Evolutionary conservation across 2,888 invertebrate genomes (phyloP).

Genomic region (Stenodema calcarata): DNA sequence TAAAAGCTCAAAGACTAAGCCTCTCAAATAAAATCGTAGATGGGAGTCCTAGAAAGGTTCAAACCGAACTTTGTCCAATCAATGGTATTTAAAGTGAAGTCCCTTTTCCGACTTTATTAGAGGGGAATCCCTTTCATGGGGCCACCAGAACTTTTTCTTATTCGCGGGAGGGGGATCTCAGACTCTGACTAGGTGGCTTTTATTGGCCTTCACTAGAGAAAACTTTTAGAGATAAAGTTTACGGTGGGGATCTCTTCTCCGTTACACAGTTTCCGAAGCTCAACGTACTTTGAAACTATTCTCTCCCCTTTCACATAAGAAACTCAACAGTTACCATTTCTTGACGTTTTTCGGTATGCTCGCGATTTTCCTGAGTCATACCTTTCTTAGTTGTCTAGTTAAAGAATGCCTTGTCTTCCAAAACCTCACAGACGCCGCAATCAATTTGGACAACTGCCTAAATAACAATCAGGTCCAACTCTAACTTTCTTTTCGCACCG

Average conservation of each 20-base stretch:
- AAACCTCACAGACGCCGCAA: neutral
- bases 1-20: slow-evolving; percentile 24
- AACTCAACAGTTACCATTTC: neutral
- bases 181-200: slow-evolving; percentile 42
- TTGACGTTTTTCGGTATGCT: neutral
- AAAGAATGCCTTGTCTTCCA: neutral
- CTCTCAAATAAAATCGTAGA: slow-evolving; percentile 12
- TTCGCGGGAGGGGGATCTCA: slow-evolving; percentile 15
- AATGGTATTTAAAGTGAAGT: slow-evolving; percentile 41
- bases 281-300: neutral
- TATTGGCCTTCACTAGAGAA: slow-evolving; percentile 31
- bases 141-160: slow-evolving; percentile 35
- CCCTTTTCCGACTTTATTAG: slow-evolving; percentile 36
- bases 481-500: neutral
- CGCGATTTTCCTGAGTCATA: neutral
- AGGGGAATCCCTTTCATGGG: slow-evolving; percentile 33
- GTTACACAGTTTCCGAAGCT: slow-evolving; percentile 12
- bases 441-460: neutral
- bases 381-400: neutral
- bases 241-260: neutral
- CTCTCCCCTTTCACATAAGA: neutral
- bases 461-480: neutral
- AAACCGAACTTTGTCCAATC: slow-evolving; percentile 34
- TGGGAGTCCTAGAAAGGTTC: slow-evolving; percentile 13
- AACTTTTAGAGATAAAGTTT: slow-evolving; percentile 28